Base-by-base conservation (phyloP, 1,140 invertebrate genomes). In the Brachionus sp. region DNA sequence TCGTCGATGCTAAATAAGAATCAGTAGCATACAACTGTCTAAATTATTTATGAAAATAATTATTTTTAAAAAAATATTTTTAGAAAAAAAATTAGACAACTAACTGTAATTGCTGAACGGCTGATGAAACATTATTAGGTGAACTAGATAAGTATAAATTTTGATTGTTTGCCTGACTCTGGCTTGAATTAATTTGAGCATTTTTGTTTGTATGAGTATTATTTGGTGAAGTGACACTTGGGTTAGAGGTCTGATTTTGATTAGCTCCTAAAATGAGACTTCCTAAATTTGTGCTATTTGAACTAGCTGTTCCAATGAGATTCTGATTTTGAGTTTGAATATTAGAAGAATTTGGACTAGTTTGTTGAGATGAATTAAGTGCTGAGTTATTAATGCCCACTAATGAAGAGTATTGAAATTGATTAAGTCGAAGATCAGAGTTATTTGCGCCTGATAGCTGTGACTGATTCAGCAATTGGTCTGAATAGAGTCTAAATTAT, bases 21-120 rank as follows among this genome's bases (percentile, higher is more conserved):
- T 75, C 70, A 75, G 70, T 25, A n/a, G 35, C 70, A 75, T 75
- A 75, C 16, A 75, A 29, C 29, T 75, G 70, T 25, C 70, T 75
- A 57, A 19, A 7, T 9, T 19, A 19, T 33, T 29, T 46, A 13
- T 29, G 29, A 66, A 66, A 57, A n/a, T n/a, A 57, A 57, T 16
- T 39, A 16, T 64, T 25, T 7, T 64, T 64, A 2, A 64, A 7
- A 1, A 70, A 70, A 70, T 35, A 19, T 42, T 35, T 70, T 37
- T 12, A 19, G 16, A 19, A 5, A 16, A 1, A n/a, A 7, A 25
- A 25, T 46, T 37, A 19, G 9, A 46, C 46, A 46, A 46, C 70
- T 25, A 10, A 75, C 70, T 75, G 70, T 50, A 75, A 33, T 46
- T 44, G 37, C 44, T 75, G 70, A 46, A 75, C 70, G 25, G 70